Base-by-base conservation (phyloP, 92 coral and sea anemone genomes). In the Parazoanthus swiftii region DNA sequence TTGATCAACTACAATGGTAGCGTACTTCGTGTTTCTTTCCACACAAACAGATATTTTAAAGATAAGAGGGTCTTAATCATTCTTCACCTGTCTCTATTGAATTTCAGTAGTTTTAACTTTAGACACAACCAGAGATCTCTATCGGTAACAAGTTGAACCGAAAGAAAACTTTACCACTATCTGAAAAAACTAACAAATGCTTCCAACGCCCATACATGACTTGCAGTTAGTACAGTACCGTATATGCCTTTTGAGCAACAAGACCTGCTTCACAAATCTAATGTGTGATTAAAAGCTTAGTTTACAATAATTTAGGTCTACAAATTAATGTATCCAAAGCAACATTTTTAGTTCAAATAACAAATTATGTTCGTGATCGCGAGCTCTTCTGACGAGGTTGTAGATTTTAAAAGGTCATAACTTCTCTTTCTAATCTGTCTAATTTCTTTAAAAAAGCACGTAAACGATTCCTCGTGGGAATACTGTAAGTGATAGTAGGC, bases 41-140 rank as follows among this genome's bases (percentile, higher is more conserved):
- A 29, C 0, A 29, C 33, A 29, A 29, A 29, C 33, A 29, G 33
- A 81, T 20, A n/a, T n/a, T 65, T 66, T 20, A 67, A 50, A 43
- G 86, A 83, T 83, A 67, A 71, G 18, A 48, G 42, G 36, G 48
- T 68, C 36, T 82, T n/a, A 56, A n/a, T 76, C 71, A 81, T 50
- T 81, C 13, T 81, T 65, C 23, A 46, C 23, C 42, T 84, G 59
- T 75, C 79, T 84, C 77, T 84, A 51, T 43, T 51, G 67, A 48
- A 68, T 84, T 84, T 84, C 87, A 84, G 48, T 79, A 84, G 87
- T 36, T 70, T 84, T 79, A 68, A 9, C 29, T 25, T 46, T 13
- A 33, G 67, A 68, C 78, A 84, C 79, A 84, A 84, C 78, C n/a
- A 16, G 39, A 84, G 87, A 84, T 71, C 87, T 25, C 67, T 84